Base-by-base conservation (phyloP, 1,140 invertebrate species). In the Cyclina sinensis region DNA sequence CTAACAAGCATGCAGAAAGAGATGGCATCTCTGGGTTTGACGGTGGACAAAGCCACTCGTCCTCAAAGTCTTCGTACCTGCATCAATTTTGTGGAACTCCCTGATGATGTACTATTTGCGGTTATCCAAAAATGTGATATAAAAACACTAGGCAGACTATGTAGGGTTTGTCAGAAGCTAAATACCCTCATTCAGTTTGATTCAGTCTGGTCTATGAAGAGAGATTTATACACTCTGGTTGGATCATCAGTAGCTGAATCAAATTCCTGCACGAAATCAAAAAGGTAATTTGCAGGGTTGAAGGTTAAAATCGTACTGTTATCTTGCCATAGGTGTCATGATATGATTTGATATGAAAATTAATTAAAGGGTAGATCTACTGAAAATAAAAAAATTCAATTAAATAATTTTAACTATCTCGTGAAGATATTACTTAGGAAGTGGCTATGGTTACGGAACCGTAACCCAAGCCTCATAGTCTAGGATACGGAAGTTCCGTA, bases 61-160 rank as follows among this genome's bases (percentile, higher is more conserved):
- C 21, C 59, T 24, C 51, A 68, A 48, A 48, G 12, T 24, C 21
- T 27, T 62, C 37, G 59, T 48, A 39, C 37, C 51, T 9, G 37
- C 14, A 11, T 68, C 43, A 32, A 21, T 1, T 51, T 78, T 32
- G 16, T 78, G 16, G 59, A 88, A 51, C 68, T 93, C 35, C 93
- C 93, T 70, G 93, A 92, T 86, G 94, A 94, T 85, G 90, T 93
- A 9, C 62, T 94, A n/a, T 91, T 82, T 80, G 11, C 88, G 0
- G 92, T 94, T 18, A 91, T 93, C 12, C 73, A 65, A n/a, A 93
- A 90, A 70, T 88, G 92, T 32, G 89, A 90, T 57, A 90, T 90
- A 5, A 83, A 80, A 81, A 83, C 83, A 16, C 83, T 94, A 14
- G 90, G 92, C 24, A 73, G 74, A 48, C 27, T 94, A 11, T 89